phyloP scores from a whole-genome alignment of 2,888 invertebrate species.

The Himalopsyche tibetana region DNA sequence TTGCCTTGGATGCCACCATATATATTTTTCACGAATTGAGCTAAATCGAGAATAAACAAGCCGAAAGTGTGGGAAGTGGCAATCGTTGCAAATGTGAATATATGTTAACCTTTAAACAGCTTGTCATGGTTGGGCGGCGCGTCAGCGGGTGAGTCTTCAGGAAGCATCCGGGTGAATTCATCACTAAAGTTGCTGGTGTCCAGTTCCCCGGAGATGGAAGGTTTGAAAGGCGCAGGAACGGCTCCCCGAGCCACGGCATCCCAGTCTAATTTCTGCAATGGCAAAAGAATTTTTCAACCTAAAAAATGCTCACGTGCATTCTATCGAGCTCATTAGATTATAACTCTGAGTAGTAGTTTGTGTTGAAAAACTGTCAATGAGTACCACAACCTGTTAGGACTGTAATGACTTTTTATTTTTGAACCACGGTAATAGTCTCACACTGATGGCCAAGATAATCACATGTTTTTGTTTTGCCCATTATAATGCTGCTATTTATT shows the following conservation, averaged over 20 bases:
- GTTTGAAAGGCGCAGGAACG: constrained; percentile 92
- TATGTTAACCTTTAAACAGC: constrained; percentile 84
- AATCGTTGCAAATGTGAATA: neutral
- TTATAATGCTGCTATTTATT: no score
- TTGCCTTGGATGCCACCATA: no score
- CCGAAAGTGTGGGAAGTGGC: constrained; percentile 4
- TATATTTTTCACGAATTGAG: no score
- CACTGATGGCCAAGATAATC: no score
- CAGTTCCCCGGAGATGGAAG: constrained; percentile 88
- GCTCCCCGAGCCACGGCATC: constrained; percentile 85
- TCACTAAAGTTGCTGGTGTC: constrained; percentile 98
- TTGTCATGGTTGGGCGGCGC: constrained; percentile 91
- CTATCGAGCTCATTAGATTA: no score
- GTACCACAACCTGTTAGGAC: no score
- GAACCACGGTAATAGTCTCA: no score
- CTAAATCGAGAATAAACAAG: neutral
- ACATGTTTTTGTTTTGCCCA: no score
- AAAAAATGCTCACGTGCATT: neutral
- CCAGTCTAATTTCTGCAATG: constrained; percentile 85
- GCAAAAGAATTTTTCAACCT: neutral
- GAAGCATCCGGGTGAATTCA: constrained; percentile 95
- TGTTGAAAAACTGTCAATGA: no score
- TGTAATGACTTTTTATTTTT: no score
- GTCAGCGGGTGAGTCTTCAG: constrained; percentile 94
- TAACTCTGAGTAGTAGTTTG: no score